A percentile compares a stretch with the other conserved stretches of the same genome.
These are phyloP conservation scores for Diplolepis rosae DNA, from an alignment of 2,888 invertebrate genomes.

Conservation along the genomic window DNA sequence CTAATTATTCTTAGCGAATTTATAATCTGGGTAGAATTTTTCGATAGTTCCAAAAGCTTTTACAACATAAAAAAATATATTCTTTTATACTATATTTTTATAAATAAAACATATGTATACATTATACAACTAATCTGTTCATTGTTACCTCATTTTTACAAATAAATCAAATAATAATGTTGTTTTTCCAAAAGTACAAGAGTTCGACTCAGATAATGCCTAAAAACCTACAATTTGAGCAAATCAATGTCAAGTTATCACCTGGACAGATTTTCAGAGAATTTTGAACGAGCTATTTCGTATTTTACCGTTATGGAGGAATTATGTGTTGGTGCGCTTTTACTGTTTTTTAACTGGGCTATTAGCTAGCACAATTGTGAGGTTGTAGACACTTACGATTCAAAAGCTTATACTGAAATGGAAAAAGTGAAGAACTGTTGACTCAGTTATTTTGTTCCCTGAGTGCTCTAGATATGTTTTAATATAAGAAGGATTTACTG, in stretches of 20 bases:
- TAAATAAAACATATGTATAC: too few relatives aligned
- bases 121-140: too few relatives aligned
- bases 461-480: not conserved
- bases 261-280: not conserved
- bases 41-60: too few relatives aligned
- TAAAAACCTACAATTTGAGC: not conserved
- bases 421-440: not conserved
- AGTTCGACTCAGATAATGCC: not conserved
- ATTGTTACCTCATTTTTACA: too few relatives aligned
- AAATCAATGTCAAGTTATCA: not conserved
- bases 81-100: too few relatives aligned
- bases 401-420: not conserved
- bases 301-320: not conserved
- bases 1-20: too few relatives aligned
- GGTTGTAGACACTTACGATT: not conserved
- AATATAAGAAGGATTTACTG: not conserved
- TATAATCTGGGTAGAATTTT: too few relatives aligned
- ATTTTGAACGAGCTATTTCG: too few relatives aligned
- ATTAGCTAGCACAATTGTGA: not conserved
- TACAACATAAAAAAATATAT: too few relatives aligned
- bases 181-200: not conserved
- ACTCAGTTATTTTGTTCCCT: not conserved
- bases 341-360: not conserved
- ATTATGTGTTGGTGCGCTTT: not conserved
- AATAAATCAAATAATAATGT: too few relatives aligned